Conservation (phyloP, 1,140 invertebrate genomes). For the Nebria ingens region DNA sequence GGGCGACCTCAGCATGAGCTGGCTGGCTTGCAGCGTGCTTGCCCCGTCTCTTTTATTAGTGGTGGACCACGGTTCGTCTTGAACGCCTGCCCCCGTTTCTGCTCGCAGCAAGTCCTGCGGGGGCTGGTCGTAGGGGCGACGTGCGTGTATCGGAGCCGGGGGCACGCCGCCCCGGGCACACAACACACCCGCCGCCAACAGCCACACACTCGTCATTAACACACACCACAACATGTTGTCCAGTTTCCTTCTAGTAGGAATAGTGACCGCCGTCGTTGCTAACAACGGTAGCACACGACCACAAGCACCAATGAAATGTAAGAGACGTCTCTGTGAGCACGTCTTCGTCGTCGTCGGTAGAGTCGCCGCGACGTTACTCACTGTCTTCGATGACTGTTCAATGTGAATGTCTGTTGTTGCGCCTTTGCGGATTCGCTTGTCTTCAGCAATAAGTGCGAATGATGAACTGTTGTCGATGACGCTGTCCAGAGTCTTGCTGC, state of each 20-base stretch:
- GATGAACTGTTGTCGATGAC: conserved; percentile 26
- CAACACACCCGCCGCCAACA: background rate
- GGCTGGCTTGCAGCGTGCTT: conserved; percentile 35
- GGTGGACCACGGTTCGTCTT: conserved; percentile 16
- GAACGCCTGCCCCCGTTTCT: background rate
- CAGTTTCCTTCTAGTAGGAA: too few relatives aligned
- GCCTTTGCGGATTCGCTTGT: too few relatives aligned
- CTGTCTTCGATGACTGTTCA: too few relatives aligned
- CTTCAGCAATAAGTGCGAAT: too few relatives aligned
- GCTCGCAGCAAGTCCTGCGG: background rate
- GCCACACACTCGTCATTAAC: background rate
- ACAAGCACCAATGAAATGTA: background rate
- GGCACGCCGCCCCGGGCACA: background rate
- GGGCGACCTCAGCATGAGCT: conserved; percentile 51
- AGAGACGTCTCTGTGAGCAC: background rate
- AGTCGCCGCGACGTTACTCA: too few relatives aligned
- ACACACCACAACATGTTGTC: background rate
- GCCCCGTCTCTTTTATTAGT: background rate
- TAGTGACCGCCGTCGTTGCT: too few relatives aligned
- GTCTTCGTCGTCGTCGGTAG: background rate
- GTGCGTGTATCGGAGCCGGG: background rate
- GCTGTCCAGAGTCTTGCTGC: background rate
- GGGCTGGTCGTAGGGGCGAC: background rate
- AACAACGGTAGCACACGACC: background rate
- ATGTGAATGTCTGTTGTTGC: too few relatives aligned